These are phyloP conservation scores for Leptura quadrifasciata DNA, from an alignment of 2,888 invertebrate species.

Conservation along the genomic window DNA sequence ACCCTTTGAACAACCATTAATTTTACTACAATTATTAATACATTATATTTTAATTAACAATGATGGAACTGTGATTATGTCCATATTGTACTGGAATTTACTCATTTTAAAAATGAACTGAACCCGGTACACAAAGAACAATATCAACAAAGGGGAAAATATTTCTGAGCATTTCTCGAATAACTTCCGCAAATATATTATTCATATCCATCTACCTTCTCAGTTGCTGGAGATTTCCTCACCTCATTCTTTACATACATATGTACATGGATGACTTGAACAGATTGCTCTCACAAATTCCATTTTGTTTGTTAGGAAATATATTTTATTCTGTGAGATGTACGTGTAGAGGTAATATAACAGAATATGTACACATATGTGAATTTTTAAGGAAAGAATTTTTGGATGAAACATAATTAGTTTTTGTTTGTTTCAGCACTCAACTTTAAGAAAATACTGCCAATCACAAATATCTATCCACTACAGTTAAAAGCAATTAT, in stretches of 20 bases:
- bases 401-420: too few relatives aligned
- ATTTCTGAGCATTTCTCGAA: constrained; percentile 29
- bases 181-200: constrained; percentile 37
- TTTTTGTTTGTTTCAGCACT: too few relatives aligned
- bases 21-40: too few relatives aligned
- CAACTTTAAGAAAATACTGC: too few relatives aligned
- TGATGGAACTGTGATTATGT: neutral
- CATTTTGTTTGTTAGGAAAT: neutral
- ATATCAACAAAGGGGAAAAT: constrained; percentile 18
- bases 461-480: too few relatives aligned
- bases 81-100: neutral
- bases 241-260: constrained; percentile 31
- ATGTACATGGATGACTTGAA: neutral
- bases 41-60: neutral
- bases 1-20: too few relatives aligned
- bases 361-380: neutral
- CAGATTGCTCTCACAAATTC: constrained; percentile 22
- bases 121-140: constrained; percentile 5
- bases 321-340: neutral
- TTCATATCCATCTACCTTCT: constrained; percentile 25
- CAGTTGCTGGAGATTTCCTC: constrained; percentile 16
- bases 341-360: neutral
- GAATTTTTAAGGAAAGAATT: neutral
- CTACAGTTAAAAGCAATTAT: too few relatives aligned
- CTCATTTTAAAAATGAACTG: neutral